Base-by-base conservation (phyloP, 2,113 vertebrate genomes). In the Ancistrus triradiatus region DNA sequence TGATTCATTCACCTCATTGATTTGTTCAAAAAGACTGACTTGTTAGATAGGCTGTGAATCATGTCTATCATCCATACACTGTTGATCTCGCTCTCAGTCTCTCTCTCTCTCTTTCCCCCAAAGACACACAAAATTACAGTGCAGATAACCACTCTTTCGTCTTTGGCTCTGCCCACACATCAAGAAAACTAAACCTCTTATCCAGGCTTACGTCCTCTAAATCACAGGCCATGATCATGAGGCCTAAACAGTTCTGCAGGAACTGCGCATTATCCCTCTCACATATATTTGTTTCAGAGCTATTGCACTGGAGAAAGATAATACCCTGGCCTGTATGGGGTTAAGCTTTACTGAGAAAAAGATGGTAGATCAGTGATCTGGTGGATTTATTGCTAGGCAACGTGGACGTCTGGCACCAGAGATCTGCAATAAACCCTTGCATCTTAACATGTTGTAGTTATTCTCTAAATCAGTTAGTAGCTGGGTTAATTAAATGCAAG, bases 61-160 rank as follows among this genome's bases (percentile, higher is more conserved):
- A n/a, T n/a, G n/a, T n/a, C n/a, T n/a, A n/a, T n/a, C n/a, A n/a
- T n/a, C n/a, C n/a, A n/a, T n/a, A n/a, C n/a, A n/a, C n/a, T n/a
- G n/a, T n/a, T n/a, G n/a, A n/a, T n/a, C n/a, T n/a, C n/a, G n/a
- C n/a, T n/a, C n/a, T n/a, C n/a, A n/a, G n/a, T n/a, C n/a, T n/a
- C n/a, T n/a, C n/a, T n/a, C n/a, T n/a, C n/a, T n/a, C n/a, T n/a
- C n/a, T n/a, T n/a, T n/a, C n/a, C n/a, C n/a, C n/a, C n/a, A n/a
- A n/a, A n/a, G n/a, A n/a, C n/a, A n/a, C 33, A 48, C 5, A 59
- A 73, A 74, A 78, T 72, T 59, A 60, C 9, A 19, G 49, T 14
- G 53, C 43, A 48, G 70, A 65, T 62, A 2, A 74, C 55, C 47
- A 35, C 42, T 42, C 42, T 19, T 21, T 7, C 15, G 11, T 63